A percentile compares a stretch with the other conserved stretches of the same genome.
phyloP scores from a whole-genome alignment of 1,140 invertebrate genomes.

The Caenorhabditis latens region DNA sequence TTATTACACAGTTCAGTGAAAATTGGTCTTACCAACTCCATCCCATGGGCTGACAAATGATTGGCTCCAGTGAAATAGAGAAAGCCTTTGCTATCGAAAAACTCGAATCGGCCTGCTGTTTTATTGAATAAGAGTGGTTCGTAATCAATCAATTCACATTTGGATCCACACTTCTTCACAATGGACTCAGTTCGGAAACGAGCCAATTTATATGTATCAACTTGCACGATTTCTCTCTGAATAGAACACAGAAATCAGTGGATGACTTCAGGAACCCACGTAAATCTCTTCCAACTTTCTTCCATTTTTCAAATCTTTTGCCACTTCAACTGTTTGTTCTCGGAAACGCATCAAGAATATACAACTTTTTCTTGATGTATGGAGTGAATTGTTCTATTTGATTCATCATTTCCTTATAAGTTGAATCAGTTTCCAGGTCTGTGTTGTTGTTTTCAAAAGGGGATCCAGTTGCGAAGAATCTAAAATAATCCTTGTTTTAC shows the following conservation, averaged over 20 bases:
- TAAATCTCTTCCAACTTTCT: not conserved
- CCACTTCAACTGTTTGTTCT: conserved; percentile 7
- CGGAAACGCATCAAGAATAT: conserved; percentile 6
- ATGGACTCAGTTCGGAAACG: conserved; percentile 1
- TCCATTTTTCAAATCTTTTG: conserved; percentile 33
- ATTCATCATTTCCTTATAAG: conserved; percentile 20
- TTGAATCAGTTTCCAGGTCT: not conserved
- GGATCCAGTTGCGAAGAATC: conserved; percentile 18
- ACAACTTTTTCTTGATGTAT: conserved; percentile 13
- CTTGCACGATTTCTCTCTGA: conserved; percentile 26
- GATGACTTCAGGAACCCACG: not conserved
- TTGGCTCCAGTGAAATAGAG: conserved; percentile 35
- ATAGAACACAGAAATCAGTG: not conserved
- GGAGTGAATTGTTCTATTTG: conserved; percentile 21
- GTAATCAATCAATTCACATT: conserved; percentile 37
- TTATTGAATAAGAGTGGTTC: conserved; percentile 20
- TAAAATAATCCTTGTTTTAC: not conserved
- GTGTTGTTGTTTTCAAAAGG: not conserved
- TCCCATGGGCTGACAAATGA: conserved; percentile 16
- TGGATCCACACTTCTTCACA: conserved; percentile 28
- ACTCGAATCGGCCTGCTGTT: conserved; percentile 5
- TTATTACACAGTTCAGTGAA: not conserved
- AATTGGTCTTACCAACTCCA: conserved; percentile 20
- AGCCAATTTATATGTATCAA: conserved; percentile 8
- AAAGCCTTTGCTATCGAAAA: not conserved